Base-by-base conservation (phyloP, 2,113 vertebrate species). In the Coracopsis vasa region DNA sequence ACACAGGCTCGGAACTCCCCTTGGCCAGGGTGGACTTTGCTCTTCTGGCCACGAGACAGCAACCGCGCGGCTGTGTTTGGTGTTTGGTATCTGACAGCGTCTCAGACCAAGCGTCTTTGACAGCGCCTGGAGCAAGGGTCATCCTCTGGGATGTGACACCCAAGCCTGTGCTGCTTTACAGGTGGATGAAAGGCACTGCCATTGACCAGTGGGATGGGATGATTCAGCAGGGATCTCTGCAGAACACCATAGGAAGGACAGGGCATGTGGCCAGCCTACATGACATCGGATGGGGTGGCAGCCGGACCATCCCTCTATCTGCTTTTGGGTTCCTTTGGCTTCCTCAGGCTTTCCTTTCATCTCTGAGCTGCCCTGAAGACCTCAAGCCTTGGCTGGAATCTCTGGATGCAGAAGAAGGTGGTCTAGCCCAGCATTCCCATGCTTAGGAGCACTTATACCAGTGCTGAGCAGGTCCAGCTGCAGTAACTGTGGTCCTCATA, bases 311-410 rank as follows among this genome's bases (percentile, higher is more conserved):
- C n/a, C 54, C 47, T 93, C 14, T 21, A 50, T 27, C 54, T 28
- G 0, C 37, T 62, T 69, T 10, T 0, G 0, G n/a, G 69, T 93
- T 60, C 70, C 47, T 69, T 10, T 0, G 0, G n/a, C 73, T 93
- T 60, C 70, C 47, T 85, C 73, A 67, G 78, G 51, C 51, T n/a
- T n/a, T n/a, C 14, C 33, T 47, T 64, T 47, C 81, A 69, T 29
- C 51, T 47, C 74, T 1, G 3, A 67, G 80, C 67, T 89, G 77
- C 54, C 0, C 0, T 25, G 67, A n/a, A 62, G 87, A 60, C 19
- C 25, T 48, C 4, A 39, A 86, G 18, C 75, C 82, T 60, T 2
- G 7, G 16, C 84, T 70, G 50, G 39, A 61, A 39, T 15, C 54
- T 15, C 24, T 0, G 16, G 67, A 24, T 25, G 29, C 27, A 70